Percentiles rank a stretch among this genome's conserved stretches.
Conservation (phyloP, 2,113 vertebrate genomes). For the Arothron firmamentum region DNA sequence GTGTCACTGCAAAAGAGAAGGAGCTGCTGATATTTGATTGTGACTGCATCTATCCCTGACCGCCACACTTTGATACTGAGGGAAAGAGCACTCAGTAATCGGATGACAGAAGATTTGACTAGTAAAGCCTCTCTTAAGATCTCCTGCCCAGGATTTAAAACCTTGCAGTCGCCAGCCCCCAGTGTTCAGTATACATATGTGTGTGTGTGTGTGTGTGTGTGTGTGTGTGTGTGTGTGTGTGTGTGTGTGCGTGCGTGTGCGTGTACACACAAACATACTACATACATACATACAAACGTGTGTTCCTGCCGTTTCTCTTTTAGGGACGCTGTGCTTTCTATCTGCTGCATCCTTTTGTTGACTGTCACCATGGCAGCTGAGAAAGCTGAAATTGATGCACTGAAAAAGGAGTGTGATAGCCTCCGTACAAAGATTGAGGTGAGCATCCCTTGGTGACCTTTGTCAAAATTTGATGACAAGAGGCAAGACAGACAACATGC, state of each 20-base stretch:
- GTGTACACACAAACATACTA: no score
- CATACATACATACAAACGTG: no score
- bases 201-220: no score
- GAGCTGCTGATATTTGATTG: conserved; percentile 5
- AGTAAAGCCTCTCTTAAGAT: conserved; percentile 61
- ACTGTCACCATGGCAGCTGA: conserved; percentile 72
- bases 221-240: no score
- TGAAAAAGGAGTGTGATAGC: conserved; percentile 77
- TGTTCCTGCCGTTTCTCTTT: no score
- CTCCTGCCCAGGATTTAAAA: conserved; percentile 52
- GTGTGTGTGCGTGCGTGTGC: no score
- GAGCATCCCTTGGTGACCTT: conserved; percentile 4
- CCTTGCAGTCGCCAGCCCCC: background rate
- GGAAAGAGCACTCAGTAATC: conserved; percentile 69
- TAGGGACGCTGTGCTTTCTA: conserved; percentile 16
- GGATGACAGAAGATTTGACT: conserved; percentile 72
- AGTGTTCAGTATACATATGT: no score
- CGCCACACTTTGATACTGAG: conserved; percentile 47
- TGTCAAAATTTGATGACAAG: background rate
- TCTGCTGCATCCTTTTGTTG: conserved; percentile 42
- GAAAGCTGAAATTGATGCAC: conserved; percentile 72
- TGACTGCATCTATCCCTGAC: background rate
- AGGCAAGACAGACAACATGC: no score
- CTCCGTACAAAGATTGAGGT: conserved; percentile 76
- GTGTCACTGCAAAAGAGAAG: background rate